Evolutionary conservation across 35 echinoderm and acorn worm species (phyloP).

Genomic region (Diadema setosum): DNA sequence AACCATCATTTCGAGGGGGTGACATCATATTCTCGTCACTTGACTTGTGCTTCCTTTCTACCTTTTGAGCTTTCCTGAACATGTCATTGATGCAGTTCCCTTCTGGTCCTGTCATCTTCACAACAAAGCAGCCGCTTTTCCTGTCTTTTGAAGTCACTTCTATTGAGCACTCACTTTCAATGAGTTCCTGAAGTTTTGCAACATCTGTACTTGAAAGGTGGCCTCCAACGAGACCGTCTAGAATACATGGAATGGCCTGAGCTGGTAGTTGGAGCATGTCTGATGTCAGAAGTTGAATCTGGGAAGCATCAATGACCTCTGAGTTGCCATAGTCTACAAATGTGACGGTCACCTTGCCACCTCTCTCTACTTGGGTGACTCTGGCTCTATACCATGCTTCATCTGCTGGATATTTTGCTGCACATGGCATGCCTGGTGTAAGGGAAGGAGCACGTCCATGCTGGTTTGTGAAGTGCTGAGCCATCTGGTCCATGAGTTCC

Average conservation of each 20-base stretch:
- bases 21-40: neutral
- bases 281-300: slow-evolving; percentile 32
- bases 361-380: slow-evolving; percentile 42
- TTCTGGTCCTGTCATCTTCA: neutral
- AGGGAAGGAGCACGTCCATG: neutral
- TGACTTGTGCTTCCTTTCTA: neutral
- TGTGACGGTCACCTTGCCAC: slow-evolving; percentile 49
- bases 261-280: slow-evolving; percentile 40
- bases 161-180: neutral
- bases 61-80: neutral
- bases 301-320: slow-evolving; percentile 21
- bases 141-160: neutral
- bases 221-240: slow-evolving; percentile 35
- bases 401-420: slow-evolving; percentile 74
- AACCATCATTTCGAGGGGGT: neutral
- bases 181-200: neutral
- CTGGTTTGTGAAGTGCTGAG: neutral
- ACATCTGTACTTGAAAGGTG: slow-evolving; percentile 26
- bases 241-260: slow-evolving; percentile 54
- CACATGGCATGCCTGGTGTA: slow-evolving; percentile 56
- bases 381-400: slow-evolving; percentile 81
- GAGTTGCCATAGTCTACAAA: slow-evolving; percentile 93
- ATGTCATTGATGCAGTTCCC: neutral
- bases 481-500: neutral
- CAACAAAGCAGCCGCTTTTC: neutral